These are phyloP conservation scores for Microvelia longipes DNA, from an alignment of 1,140 invertebrate species.

Conservation along the genomic window DNA sequence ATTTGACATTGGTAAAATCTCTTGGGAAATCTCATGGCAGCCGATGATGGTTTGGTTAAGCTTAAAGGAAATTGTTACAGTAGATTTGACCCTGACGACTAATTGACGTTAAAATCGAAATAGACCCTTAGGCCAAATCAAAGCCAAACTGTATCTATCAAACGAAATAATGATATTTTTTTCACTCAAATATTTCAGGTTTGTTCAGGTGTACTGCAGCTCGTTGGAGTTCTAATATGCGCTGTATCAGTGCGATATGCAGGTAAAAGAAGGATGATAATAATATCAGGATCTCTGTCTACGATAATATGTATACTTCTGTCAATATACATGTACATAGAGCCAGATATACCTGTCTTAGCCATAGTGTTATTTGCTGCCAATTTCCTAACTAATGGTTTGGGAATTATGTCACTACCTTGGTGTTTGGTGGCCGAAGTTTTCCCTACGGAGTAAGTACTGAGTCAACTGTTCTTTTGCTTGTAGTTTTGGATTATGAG, in stretches of 20 bases:
- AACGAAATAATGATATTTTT: no score
- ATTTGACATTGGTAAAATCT: no score
- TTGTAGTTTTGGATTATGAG: no score
- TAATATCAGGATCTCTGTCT: not conserved
- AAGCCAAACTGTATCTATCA: no score
- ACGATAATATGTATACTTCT: not conserved
- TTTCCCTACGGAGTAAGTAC: slow-evolving; percentile 21
- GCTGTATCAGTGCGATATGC: not conserved
- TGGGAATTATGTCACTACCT: slow-evolving; percentile 20
- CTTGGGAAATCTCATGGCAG: no score
- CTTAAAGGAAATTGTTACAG: no score
- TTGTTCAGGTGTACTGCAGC: not conserved
- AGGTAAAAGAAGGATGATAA: not conserved
- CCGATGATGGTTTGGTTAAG: no score
- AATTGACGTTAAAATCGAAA: no score
- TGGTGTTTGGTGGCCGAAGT: slow-evolving; percentile 23
- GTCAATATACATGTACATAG: not conserved
- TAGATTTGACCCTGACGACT: no score
- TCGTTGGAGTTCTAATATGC: not conserved
- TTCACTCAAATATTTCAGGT: no score
- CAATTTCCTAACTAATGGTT: slow-evolving; percentile 16
- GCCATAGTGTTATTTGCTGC: slow-evolving; percentile 16
- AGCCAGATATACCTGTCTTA: slow-evolving; percentile 7
- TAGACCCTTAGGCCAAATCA: no score
- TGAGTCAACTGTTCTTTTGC: no score